These are phyloP conservation scores for Aleiodes testaceus DNA, from an alignment of 2,888 invertebrate genomes.

Conservation along the genomic window DNA sequence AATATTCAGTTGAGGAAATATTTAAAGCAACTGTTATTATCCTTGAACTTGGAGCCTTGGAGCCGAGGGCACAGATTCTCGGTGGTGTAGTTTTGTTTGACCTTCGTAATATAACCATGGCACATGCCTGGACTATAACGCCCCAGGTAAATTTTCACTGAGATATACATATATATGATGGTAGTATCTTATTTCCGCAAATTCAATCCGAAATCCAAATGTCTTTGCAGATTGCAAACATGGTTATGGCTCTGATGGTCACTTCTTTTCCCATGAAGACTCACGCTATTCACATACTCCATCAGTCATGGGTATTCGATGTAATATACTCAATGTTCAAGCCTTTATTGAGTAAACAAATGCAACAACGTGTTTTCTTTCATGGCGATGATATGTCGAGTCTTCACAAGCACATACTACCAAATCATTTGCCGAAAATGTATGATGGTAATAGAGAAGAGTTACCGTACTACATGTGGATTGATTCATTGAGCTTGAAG, in stretches of 20 bases:
- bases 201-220: neutral
- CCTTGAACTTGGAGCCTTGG: conserved; percentile 83
- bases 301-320: conserved; percentile 88
- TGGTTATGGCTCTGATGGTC: conserved; percentile 69
- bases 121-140: conserved; percentile 84
- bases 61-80: conserved; percentile 83
- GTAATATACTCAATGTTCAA: conserved; percentile 86
- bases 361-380: conserved; percentile 80
- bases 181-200: no score
- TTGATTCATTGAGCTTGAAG: conserved; percentile 78
- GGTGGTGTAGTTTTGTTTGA: conserved; percentile 87
- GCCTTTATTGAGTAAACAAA: conserved; percentile 81
- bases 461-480: conserved; percentile 83
- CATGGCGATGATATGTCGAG: conserved; percentile 84
- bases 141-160: conserved; percentile 73
- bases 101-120: conserved; percentile 80
- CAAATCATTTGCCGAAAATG: conserved; percentile 81
- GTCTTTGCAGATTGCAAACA: conserved; percentile 64
- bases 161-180: no score
- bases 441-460: conserved; percentile 83
- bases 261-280: conserved; percentile 84
- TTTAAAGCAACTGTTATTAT: conserved; percentile 82
- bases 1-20: conserved; percentile 79
- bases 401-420: conserved; percentile 82
- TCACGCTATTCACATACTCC: conserved; percentile 84